These are phyloP conservation scores for Lontra canadensis DNA, from an alignment of 2,113 vertebrate genomes.

Conservation along the genomic window DNA sequence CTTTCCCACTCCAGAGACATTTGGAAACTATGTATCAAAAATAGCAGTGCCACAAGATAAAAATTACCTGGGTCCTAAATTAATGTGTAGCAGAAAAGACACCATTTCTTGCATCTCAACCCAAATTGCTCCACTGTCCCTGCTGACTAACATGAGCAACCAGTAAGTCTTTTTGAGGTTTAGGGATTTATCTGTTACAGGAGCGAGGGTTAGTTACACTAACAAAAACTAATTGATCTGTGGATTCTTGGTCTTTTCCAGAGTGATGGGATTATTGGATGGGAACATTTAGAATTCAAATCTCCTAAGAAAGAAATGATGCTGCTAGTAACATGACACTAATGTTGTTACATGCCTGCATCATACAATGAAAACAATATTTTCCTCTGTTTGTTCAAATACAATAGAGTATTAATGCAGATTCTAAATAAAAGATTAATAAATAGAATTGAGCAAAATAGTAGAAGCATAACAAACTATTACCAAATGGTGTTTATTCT, in stretches of 20 bases:
- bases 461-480: neutral
- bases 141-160: neutral
- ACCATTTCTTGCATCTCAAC: neutral
- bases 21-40: neutral
- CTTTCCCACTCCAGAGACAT: neutral
- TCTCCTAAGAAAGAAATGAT: neutral
- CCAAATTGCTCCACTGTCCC: neutral
- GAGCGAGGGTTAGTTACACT: neutral
- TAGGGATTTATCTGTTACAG: neutral
- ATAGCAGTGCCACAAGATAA: neutral
- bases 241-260: neutral
- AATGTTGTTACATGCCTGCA: neutral
- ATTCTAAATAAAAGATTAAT: slow-evolving; percentile 17
- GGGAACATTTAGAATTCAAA: neutral
- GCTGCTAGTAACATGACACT: neutral
- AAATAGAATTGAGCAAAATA: neutral
- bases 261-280: neutral
- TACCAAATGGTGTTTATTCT: neutral
- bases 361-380: neutral
- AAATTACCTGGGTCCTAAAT: neutral
- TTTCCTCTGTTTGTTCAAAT: neutral
- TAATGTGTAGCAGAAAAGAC: neutral
- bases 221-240: neutral
- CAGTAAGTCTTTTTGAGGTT: neutral
- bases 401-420: neutral